These are phyloP conservation scores for Hippocampus guttulatus DNA, from an alignment of 2,113 vertebrate genomes.

Conservation along the genomic window DNA sequence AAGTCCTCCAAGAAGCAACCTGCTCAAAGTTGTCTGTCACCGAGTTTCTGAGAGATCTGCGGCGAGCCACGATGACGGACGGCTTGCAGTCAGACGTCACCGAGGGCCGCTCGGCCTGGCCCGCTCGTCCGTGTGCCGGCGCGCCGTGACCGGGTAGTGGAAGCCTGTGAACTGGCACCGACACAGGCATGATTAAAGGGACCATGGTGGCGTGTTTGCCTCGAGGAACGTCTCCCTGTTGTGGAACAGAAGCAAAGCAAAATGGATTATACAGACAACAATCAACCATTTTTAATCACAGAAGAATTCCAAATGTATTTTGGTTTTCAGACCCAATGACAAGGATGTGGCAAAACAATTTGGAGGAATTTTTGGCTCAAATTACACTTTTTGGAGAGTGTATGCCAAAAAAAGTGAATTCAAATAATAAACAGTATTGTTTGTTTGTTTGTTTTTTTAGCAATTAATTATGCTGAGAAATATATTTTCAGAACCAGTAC, in stretches of 20 bases:
- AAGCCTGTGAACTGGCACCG: conserved; percentile 84
- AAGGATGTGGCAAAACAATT: too few relatives aligned
- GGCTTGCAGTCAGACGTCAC: conserved; percentile 76
- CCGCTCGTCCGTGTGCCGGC: conserved; percentile 60
- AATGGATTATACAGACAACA: not conserved
- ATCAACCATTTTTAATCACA: not conserved
- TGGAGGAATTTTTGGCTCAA: too few relatives aligned
- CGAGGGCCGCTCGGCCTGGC: conserved; percentile 54
- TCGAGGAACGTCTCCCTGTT: conserved; percentile 42
- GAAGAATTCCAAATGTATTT: not conserved
- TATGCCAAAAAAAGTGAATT: too few relatives aligned
- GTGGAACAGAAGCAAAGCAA: not conserved
- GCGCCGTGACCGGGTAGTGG: conserved; percentile 60
- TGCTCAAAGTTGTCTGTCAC: conserved; percentile 72
- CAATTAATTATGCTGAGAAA: not conserved
- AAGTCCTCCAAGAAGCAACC: conserved; percentile 65
- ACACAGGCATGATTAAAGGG: conserved; percentile 94
- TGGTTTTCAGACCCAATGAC: not conserved
- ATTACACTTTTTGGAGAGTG: too few relatives aligned
- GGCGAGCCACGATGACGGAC: conserved; percentile 89
- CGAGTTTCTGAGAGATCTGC: conserved; percentile 79
- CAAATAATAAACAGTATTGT: too few relatives aligned
- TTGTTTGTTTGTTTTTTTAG: too few relatives aligned
- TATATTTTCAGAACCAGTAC: not conserved
- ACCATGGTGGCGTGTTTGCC: conserved; percentile 76